Base-by-base conservation (phyloP, 2,113 vertebrate species). In the Saguinus imperator region DNA sequence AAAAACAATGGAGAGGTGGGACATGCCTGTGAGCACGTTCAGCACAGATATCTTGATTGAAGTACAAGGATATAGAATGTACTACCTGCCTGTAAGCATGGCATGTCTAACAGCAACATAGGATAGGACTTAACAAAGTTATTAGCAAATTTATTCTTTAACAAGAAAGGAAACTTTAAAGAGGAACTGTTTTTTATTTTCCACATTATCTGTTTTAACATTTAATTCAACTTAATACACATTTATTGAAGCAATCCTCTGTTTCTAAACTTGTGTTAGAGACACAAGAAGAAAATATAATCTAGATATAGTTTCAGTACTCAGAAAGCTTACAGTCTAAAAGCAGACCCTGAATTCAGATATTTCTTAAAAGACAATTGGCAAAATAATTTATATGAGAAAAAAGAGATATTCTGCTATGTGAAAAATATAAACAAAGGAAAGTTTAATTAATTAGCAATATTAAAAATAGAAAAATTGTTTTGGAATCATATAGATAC, bases 381-480 rank as follows among this genome's bases (percentile, higher is more conserved):
- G 29, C 8, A 25, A 77, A 48, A 72, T 1, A 88, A 89, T n/a
- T 77, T 20, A 8, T 29, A 0, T 64, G 84, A 87, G 40, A 58
- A 92, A 95, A 84, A 92, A 95, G 81, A 96, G n/a, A 91, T 87
- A 50, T 57, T 79, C 17, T 81, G 13, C 35, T 87, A 57, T 87
- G 57, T 85, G 3, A 79, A 90, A 96, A 70, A 75, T 95, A 37
- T 52, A 27, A 80, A 32, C 35, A 73, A 83, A 58, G 20, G 25
- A 58, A 87, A 84, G 5, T 3, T 61, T 52, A 76, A 37, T 45
- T 91, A 87, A 61, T 55, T 89, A 75, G 14, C 2, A 43, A 88
- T 91, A 57, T 14, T 21, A 64, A 61, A 45, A 88, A 37, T 68
- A 64, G 27, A 29, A 3, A 14, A 16, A 35, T 84, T 80, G 64